Percentiles rank a stretch among this genome's conserved stretches.
These are phyloP conservation scores for Mesocricetus auratus DNA, from an alignment of 2,113 vertebrate species.

Conservation along the genomic window DNA sequence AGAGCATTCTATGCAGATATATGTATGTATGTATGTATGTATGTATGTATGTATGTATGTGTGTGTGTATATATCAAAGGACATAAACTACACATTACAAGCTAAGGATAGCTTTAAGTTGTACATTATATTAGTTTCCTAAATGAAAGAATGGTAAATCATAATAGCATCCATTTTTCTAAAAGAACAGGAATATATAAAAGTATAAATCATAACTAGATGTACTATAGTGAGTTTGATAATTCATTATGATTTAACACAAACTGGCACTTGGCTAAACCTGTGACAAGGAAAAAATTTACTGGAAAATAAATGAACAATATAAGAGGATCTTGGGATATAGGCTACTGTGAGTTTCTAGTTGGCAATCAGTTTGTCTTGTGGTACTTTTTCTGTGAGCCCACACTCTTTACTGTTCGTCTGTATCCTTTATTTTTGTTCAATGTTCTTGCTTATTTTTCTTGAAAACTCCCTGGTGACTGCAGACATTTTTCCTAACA, in stretches of 20 bases:
- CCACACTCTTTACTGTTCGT: neutral
- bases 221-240: constrained; percentile 42
- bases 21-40: too few relatives aligned
- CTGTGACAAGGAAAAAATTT: constrained; percentile 18
- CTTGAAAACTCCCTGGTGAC: constrained; percentile 73
- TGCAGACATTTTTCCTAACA: constrained; percentile 75
- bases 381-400: neutral
- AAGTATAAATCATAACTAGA: constrained; percentile 57
- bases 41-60: too few relatives aligned
- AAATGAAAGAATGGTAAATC: neutral
- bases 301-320: constrained; percentile 51
- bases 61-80: neutral
- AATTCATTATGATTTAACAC: constrained; percentile 68
- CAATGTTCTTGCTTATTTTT: constrained; percentile 58
- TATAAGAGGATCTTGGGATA: neutral
- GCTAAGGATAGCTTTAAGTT: constrained; percentile 22
- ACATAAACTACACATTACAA: constrained; percentile 26
- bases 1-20: neutral
- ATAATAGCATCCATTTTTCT: constrained; percentile 37
- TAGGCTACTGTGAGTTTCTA: neutral
- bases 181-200: constrained; percentile 42
- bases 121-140: neutral
- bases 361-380: neutral
- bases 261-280: constrained; percentile 63
- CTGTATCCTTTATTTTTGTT: neutral